Evolutionary conservation across 1,140 invertebrate species (phyloP).

Genomic region (Drosophila ohnishii): DNA sequence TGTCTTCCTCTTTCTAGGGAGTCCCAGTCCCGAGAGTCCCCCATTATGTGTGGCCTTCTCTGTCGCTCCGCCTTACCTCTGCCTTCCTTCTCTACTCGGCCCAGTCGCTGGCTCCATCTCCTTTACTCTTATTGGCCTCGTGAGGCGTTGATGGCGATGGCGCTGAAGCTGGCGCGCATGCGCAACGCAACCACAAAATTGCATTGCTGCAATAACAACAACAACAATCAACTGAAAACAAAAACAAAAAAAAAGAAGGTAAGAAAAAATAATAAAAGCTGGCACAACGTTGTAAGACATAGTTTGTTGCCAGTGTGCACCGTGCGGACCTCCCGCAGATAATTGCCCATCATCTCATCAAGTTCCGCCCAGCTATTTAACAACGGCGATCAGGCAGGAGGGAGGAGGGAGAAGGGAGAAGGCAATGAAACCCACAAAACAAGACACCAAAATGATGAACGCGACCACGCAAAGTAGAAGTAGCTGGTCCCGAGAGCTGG

Average conservation of each 20-base stretch:
- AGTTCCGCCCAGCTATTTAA: conserved; percentile 81
- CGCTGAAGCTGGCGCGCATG: conserved; percentile 83
- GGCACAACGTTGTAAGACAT: conserved; percentile 72
- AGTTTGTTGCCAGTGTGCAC: conserved; percentile 61
- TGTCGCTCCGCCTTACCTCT: not conserved
- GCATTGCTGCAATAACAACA: conserved; percentile 36
- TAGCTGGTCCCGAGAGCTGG: conserved; percentile 50
- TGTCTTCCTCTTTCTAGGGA: conserved; percentile 37
- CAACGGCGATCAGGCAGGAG: conserved; percentile 21
- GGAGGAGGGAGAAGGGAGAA: conserved; percentile 6
- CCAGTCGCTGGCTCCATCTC: not conserved
- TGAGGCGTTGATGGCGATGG: conserved; percentile 84
- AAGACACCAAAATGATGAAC: conserved; percentile 81
- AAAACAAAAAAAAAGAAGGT: conserved; percentile 1
- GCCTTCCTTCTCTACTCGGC: not conserved
- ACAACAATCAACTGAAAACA: not conserved
- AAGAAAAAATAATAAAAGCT: conserved; percentile 15
- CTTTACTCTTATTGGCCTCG: conserved; percentile 21
- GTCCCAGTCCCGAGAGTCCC: not conserved
- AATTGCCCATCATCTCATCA: conserved; percentile 83
- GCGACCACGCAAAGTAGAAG: conserved; percentile 79
- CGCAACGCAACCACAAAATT: conserved; percentile 70
- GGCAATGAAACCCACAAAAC: conserved; percentile 78
- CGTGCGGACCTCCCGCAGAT: conserved; percentile 78
- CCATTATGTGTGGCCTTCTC: conserved; percentile 7